These are phyloP conservation scores for Phaenicophaeus curvirostris DNA, from an alignment of 2,797 vertebrate genomes.

Conservation along the genomic window DNA sequence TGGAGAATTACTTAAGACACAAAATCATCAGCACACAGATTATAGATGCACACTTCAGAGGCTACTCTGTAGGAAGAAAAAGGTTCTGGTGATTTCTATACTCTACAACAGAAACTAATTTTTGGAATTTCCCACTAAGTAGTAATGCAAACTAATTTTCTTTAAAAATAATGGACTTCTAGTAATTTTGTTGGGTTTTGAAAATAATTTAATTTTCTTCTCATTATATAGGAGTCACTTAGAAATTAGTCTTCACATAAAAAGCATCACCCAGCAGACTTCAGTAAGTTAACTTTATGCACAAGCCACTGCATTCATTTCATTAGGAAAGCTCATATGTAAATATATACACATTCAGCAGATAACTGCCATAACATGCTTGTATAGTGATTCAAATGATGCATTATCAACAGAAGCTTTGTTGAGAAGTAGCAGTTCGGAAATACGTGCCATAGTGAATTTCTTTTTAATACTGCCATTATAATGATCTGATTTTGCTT, in stretches of 20 bases:
- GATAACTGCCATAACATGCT: not conserved
- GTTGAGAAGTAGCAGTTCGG: not conserved
- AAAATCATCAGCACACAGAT: not conserved
- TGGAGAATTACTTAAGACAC: not conserved
- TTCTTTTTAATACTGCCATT: not conserved
- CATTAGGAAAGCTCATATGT: not conserved
- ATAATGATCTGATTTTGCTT: not conserved
- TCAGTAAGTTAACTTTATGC: not conserved
- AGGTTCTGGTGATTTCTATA: not conserved
- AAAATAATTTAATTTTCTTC: not conserved
- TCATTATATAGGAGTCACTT: not conserved
- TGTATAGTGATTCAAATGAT: not conserved
- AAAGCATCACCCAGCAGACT: not conserved
- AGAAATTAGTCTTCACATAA: not conserved
- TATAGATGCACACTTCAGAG: not conserved
- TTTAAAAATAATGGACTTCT: not conserved
- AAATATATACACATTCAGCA: not conserved
- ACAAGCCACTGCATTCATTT: not conserved
- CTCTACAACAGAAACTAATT: not conserved
- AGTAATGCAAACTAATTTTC: not conserved
- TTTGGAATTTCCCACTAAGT: not conserved
- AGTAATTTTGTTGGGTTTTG: not conserved
- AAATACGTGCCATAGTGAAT: not conserved
- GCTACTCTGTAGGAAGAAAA: not conserved
- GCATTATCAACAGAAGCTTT: not conserved